A percentile compares a stretch with the other conserved stretches of the same genome.
These are phyloP conservation scores for Marisa cornuarietis DNA, from an alignment of 1,140 invertebrate species.

Conservation along the genomic window DNA sequence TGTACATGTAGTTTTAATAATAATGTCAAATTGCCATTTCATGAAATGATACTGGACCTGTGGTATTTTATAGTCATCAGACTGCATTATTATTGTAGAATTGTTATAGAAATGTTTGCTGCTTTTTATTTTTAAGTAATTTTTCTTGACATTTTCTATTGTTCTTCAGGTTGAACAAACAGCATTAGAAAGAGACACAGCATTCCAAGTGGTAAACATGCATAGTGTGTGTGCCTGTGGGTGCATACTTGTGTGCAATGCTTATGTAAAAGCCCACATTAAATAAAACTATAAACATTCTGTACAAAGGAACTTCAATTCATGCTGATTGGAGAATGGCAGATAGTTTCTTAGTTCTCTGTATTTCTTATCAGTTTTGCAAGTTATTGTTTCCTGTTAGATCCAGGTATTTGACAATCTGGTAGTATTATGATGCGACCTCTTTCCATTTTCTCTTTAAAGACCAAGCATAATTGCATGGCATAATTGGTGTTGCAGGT, in stretches of 20 bases:
- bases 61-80: neutral
- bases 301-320: too few relatives aligned
- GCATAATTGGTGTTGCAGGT: constrained; percentile 36
- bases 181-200: constrained; percentile 58
- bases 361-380: neutral
- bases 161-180: constrained; percentile 56
- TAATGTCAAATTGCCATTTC: neutral
- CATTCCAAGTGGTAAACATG: constrained; percentile 57
- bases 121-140: neutral
- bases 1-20: neutral
- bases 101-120: neutral
- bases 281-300: too few relatives aligned
- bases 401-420: neutral
- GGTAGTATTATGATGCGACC: neutral
- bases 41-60: too few relatives aligned
- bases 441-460: too few relatives aligned
- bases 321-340: too few relatives aligned
- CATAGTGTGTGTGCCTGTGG: neutral
- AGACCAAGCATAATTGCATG: too few relatives aligned
- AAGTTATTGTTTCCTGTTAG: constrained; percentile 9
- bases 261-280: too few relatives aligned
- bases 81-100: neutral
- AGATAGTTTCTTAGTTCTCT: neutral
- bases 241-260: neutral
- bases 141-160: neutral